Evolutionary conservation across 2,888 invertebrate genomes (phyloP).

Genomic region (Druceiella hillmani): DNA sequence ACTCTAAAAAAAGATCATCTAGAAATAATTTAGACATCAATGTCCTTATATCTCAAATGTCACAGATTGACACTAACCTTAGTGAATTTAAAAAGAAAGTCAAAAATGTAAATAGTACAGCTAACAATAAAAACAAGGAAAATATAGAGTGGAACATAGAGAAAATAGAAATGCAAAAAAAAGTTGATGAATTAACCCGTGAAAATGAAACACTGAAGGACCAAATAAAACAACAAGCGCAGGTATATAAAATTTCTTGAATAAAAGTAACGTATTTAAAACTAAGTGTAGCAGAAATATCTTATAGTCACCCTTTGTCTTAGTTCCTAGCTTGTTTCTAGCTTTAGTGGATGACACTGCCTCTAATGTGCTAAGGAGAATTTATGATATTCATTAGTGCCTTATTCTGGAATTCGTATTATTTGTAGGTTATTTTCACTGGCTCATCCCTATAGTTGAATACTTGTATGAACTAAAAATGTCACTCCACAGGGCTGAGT

Average conservation of each 20-base stretch:
- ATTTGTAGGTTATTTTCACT: no score
- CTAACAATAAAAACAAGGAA: constrained; percentile 32
- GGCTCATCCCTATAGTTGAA: no score
- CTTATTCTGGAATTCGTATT: no score
- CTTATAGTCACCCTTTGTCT: constrained; percentile 4
- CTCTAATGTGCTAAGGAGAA: no score
- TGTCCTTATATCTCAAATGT: constrained; percentile 65
- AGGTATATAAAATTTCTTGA: constrained; percentile 40
- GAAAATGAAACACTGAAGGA: constrained; percentile 70
- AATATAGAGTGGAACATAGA: constrained; percentile 34
- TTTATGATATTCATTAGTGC: no score
- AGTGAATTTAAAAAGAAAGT: constrained; percentile 52
- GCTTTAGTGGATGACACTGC: neutral
- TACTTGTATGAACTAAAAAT: no score
- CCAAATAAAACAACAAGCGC: constrained; percentile 81
- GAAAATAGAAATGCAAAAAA: constrained; percentile 51
- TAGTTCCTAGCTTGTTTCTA: neutral
- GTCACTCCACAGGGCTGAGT: neutral
- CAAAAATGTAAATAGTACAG: constrained; percentile 34
- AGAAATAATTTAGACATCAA: constrained; percentile 60
- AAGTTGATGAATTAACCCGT: constrained; percentile 57
- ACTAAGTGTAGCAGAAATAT: constrained; percentile 3
- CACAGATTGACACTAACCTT: constrained; percentile 60
- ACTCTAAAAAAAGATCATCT: constrained; percentile 36
- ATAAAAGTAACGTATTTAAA: constrained; percentile 9